These are phyloP conservation scores for Drosophila neonasuta DNA, from an alignment of 2,888 invertebrate genomes.

Conservation along the genomic window DNA sequence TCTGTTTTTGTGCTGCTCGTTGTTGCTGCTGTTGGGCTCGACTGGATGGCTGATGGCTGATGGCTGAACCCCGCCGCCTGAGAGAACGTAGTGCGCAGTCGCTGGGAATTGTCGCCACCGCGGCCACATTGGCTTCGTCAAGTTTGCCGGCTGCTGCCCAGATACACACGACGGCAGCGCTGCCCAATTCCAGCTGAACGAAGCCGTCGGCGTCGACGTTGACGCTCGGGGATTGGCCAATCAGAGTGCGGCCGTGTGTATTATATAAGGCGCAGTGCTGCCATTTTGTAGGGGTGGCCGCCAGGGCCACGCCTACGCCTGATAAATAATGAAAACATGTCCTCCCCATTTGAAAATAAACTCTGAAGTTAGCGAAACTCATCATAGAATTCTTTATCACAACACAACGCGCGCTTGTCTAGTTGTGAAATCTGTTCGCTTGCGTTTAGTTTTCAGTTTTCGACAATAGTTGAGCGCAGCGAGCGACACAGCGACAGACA, in stretches of 20 bases:
- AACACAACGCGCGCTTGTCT: constrained; percentile 81
- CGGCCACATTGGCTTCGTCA: constrained; percentile 70
- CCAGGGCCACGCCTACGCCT: constrained; percentile 72
- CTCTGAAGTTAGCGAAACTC: constrained; percentile 81
- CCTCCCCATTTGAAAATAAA: constrained; percentile 78
- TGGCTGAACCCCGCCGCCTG: background rate
- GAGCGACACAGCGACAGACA: constrained; percentile 24
- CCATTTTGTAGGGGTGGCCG: constrained; percentile 73
- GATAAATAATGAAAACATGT: constrained; percentile 80
- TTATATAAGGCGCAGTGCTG: constrained; percentile 57
- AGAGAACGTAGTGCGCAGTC: constrained; percentile 51
- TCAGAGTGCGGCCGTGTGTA: constrained; percentile 34
- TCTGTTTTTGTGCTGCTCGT: too few species aligned
- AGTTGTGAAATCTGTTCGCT: constrained; percentile 82
- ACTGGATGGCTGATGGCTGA: constrained; percentile 38
- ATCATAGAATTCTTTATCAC: constrained; percentile 82
- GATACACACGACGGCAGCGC: constrained; percentile 44
- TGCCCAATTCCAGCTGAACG: constrained; percentile 75
- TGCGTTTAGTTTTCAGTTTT: constrained; percentile 79
- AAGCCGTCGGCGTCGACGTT: constrained; percentile 48
- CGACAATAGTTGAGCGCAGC: constrained; percentile 64
- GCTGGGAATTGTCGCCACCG: constrained; percentile 49
- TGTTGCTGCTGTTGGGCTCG: background rate
- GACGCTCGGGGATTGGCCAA: constrained; percentile 48
- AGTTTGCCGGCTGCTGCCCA: constrained; percentile 49